Percentiles rank a stretch among this genome's conserved stretches.
Evolutionary conservation across 2,113 vertebrate genomes (phyloP).

Genomic region (Marcusenius ussheri): DNA sequence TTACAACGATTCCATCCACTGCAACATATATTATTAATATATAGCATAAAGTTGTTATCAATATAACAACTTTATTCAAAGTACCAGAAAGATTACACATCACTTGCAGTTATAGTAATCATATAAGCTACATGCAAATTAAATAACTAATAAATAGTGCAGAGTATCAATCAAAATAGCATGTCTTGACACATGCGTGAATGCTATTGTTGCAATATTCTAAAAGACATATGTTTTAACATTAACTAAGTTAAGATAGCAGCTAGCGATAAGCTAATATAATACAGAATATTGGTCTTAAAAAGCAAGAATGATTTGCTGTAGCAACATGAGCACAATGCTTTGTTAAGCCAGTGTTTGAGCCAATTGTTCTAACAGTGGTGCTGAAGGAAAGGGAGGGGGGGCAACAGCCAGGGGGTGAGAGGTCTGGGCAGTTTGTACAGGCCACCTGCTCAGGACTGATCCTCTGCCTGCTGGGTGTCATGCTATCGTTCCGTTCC

Average conservation of each 20-base stretch:
- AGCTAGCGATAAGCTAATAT: neutral
- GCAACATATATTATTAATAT: neutral
- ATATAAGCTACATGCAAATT: neutral
- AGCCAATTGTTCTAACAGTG: neutral
- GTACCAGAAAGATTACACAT: neutral
- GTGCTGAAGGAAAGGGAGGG: neutral
- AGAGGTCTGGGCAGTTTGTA: neutral
- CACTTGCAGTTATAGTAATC: neutral
- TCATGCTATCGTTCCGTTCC: neutral
- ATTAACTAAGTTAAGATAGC: neutral
- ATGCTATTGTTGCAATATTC: neutral
- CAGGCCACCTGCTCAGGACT: neutral
- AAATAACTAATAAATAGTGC: neutral
- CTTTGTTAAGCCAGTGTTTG: neutral
- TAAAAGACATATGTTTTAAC: neutral
- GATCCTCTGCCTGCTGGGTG: neutral
- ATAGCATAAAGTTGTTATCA: too few relatives aligned
- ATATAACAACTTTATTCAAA: neutral
- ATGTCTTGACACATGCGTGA: neutral
- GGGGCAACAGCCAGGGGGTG: neutral
- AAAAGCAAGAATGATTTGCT: neutral
- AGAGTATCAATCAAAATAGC: neutral
- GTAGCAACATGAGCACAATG: neutral
- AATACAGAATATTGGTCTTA: neutral
- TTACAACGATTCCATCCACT: neutral